A percentile compares a stretch with the other conserved stretches of the same genome.
Conservation (phyloP, 2,888 invertebrate genomes). For the Machimus rusticus region DNA sequence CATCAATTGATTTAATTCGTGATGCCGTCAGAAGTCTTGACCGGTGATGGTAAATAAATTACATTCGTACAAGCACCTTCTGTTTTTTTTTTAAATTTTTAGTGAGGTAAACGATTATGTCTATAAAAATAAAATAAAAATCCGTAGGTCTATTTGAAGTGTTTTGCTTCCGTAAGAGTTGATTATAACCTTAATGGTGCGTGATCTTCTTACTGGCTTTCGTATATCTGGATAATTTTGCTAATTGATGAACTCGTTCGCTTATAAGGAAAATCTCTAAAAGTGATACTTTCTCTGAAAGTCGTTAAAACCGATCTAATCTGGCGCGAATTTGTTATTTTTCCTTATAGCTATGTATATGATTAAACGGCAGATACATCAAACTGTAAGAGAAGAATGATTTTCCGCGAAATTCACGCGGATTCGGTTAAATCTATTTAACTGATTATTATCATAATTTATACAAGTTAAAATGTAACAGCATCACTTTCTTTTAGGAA, state of each 20-base stretch:
- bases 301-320: background rate
- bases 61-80: background rate
- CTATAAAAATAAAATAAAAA: background rate
- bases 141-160: background rate
- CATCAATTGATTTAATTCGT: background rate
- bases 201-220: background rate
- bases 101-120: background rate
- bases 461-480: background rate
- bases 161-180: background rate
- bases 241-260: background rate
- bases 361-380: background rate
- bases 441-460: background rate
- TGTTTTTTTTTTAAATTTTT: background rate
- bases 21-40: background rate
- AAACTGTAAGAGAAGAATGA: background rate
- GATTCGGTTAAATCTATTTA: background rate
- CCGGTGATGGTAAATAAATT: background rate
- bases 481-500: background rate
- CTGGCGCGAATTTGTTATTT: background rate
- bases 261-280: background rate
- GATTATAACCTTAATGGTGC: background rate
- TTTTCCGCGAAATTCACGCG: background rate
- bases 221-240: background rate
- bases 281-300: background rate
- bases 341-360: background rate